Evolutionary conservation across 1,140 invertebrate genomes (phyloP), one percentile per base, ranked within the genome.

Genomic region (Cyclargus thomasi): DNA sequence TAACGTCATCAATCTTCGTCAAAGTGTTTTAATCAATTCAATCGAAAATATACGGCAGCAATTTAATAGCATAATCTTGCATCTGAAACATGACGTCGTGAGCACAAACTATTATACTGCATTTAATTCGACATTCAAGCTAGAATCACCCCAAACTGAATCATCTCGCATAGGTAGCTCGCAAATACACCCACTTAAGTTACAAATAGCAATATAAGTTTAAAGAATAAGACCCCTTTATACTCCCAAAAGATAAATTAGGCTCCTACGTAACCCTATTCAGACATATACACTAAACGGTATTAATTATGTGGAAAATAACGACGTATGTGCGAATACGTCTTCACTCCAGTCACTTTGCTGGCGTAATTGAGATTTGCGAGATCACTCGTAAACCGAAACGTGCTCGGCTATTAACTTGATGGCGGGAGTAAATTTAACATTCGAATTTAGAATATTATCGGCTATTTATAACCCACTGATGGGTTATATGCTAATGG

Each of bases 251-350:
- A 11, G 39, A 47, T 16, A 47, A 11, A 47, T 29, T 29, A 29
- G 29, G 29, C 5, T 29, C 29, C 8, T 29, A 29, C 4, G 29
- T 29, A 29, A 29, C 29, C 39, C 14, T 47, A 10, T 21, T 18
- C 18, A 20, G 18, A 59, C 55, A 20, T 20, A 59, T 20, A 59
- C 55, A 59, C 55, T 59, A 59, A 20, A 59, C 18, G 6, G 55
- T 20, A 59, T 59, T 59, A 59, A 59, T 59, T 59, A 59, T 20
- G 55, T 59, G 55, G 55, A 59, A 59, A 59, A 20, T 59, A 59
- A 20, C 55, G 55, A 59, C 14, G 55, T 55, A 55, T 55, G 53
- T 55, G 53, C 53, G 18, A 20, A 55, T 18, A 55, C 53, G 53
- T 11, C 55, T 59, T 21, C 17, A 20, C 55, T 21, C 20, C 55